Evolutionary conservation across 2,113 vertebrate genomes (phyloP), one percentile per base, ranked within the genome.

Genomic region (Brachyhypopomus gauderio): DNA sequence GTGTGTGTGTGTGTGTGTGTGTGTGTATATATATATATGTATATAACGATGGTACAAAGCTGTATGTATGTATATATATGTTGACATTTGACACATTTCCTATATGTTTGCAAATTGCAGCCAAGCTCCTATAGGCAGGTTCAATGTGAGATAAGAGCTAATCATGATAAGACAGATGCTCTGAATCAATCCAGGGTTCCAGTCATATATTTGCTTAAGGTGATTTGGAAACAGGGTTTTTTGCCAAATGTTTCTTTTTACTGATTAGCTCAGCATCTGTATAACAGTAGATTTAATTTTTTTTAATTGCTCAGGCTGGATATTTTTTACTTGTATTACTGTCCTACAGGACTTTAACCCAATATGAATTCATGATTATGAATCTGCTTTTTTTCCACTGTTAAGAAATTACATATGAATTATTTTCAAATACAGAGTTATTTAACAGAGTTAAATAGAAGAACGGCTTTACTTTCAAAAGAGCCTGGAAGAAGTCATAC

Each of bases 391-490:
- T 30, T 30, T 45, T 45, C 41, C 41, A 45, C 9, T 52, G 45
- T 52, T 14, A 14, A 14, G 12, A 25, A 63, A 19, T 36, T 17
- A 36, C 30, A 36, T 67, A 8, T 41, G 25, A 64, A 9, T 73
- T 60, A 73, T 56, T 74, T 52, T 73, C 8, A 41, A 66, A 11
- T 30, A 20, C 72, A 38, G 41, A 19, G 27, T 59, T n/a, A 81
- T 81, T 72, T 66, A 58, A 59, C 19, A 23, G 5, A 59, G 62
- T 74, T 48, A 70, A 71, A 91, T 92, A 93, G 87, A 70, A 90
- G 93, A 91, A 91, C 70, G 71, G 86, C 85, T 88, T 88, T 71
- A 25, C 64, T 77, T 72, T 64, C 55, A 81, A 75, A 38, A 60
- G 75, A 23, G 17, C 73, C 59, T 62, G 36, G 59, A 63, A 64